A percentile compares a stretch with the other conserved stretches of the same genome.
These are phyloP conservation scores for Petrocephalus schoutedeni DNA, from an alignment of 2,797 vertebrate species.

Conservation along the genomic window DNA sequence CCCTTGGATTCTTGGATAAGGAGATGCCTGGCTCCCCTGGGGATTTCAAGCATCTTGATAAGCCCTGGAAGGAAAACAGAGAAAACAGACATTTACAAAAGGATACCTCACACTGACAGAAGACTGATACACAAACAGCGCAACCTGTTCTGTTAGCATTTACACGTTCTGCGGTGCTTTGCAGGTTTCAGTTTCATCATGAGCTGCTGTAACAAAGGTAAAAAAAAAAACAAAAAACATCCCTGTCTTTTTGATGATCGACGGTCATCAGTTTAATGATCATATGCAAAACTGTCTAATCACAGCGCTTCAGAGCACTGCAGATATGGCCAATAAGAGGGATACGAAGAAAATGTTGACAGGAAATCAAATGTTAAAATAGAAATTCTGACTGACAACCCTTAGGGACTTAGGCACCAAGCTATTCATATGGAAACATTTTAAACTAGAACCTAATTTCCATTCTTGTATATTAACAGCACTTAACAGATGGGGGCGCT, in stretches of 20 bases:
- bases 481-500: conserved; percentile 41
- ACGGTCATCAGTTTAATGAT: not conserved
- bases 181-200: not conserved
- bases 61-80: conserved; percentile 61
- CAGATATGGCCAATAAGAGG: not conserved
- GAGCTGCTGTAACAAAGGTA: not conserved
- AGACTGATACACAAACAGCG: not conserved
- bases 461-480: conserved; percentile 32
- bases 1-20: conserved; percentile 84
- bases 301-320: not conserved
- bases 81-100: not conserved
- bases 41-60: conserved; percentile 91
- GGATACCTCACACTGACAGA: not conserved
- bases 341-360: not conserved
- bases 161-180: not conserved
- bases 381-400: not conserved
- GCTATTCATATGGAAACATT: conserved; percentile 29
- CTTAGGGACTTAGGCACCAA: conserved; percentile 30
- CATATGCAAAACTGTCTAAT: not conserved
- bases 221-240: not conserved
- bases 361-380: not conserved
- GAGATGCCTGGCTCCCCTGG: conserved; percentile 85
- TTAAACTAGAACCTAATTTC: conserved; percentile 8
- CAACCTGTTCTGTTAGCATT: not conserved
- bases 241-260: not conserved